A percentile compares a stretch with the other conserved stretches of the same genome.
Conservation (phyloP, 2,113 vertebrate species). For the Epinephelus fuscoguttatus region DNA sequence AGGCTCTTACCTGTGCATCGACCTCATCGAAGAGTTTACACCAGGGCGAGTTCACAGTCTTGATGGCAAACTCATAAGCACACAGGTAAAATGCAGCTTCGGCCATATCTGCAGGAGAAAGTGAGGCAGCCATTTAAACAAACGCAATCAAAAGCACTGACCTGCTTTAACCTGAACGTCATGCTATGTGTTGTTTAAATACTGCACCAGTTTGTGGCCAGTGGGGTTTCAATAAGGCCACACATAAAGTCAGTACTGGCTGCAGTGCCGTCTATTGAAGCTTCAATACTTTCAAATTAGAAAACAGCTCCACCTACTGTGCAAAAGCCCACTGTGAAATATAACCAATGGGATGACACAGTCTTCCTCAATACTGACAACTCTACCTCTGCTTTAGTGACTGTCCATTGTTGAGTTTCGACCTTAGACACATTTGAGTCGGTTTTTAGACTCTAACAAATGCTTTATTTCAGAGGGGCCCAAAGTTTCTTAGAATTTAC, state of each 20-base stretch:
- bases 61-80: slow-evolving; percentile 93
- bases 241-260: background rate
- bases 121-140: background rate
- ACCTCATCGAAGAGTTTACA: slow-evolving; percentile 91
- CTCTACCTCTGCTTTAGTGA: background rate
- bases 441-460: background rate
- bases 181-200: background rate
- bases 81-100: slow-evolving; percentile 95
- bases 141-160: background rate
- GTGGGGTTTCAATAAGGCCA: background rate
- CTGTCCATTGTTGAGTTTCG: background rate
- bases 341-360: background rate
- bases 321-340: background rate
- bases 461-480: no score
- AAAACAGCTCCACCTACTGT: slow-evolving; percentile 47
- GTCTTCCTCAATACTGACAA: background rate
- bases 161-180: background rate
- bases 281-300: background rate
- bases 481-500: background rate
- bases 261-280: background rate
- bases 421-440: background rate
- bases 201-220: background rate
- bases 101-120: slow-evolving; percentile 86
- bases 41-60: slow-evolving; percentile 91
- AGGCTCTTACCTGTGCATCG: slow-evolving; percentile 89